These are phyloP conservation scores for Platysternon megacephalum DNA, from an alignment of 2,113 vertebrate species.

Conservation along the genomic window DNA sequence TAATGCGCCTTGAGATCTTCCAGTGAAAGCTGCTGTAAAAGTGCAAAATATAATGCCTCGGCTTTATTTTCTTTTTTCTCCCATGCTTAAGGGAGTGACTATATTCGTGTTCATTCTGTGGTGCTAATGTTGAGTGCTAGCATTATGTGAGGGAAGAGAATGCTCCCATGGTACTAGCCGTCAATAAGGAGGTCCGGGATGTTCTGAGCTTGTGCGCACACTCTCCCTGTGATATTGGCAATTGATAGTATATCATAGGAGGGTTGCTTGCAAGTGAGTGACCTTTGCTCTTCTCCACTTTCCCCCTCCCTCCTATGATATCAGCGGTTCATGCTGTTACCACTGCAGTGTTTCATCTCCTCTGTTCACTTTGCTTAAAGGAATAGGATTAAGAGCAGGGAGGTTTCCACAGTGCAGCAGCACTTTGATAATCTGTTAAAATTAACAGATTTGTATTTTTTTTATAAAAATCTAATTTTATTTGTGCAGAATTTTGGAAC, in stretches of 20 bases:
- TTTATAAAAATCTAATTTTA: not conserved
- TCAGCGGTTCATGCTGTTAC: not conserved
- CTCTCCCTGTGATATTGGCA: not conserved
- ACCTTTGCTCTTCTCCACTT: not conserved
- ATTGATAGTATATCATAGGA: not conserved
- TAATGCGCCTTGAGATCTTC: not conserved
- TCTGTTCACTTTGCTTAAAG: not conserved
- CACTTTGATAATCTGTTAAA: not conserved
- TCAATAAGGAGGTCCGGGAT: not conserved
- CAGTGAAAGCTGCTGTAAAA: not conserved
- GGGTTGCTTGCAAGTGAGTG: not conserved
- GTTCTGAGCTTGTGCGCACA: not conserved
- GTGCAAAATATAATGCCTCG: not conserved
- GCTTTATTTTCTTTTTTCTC: not conserved
- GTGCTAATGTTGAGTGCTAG: not conserved
- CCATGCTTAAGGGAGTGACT: not conserved
- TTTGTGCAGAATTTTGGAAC: not conserved
- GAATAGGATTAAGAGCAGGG: not conserved
- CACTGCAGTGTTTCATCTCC: not conserved
- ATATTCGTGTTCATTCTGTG: not conserved
- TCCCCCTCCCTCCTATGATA: not conserved
- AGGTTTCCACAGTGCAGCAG: fast-evolving
- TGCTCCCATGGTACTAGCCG: fast-evolving
- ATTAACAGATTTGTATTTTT: not conserved
- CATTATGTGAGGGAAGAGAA: not conserved